A percentile compares a stretch with the other conserved stretches of the same genome.
Conservation (phyloP, 2,113 vertebrate species). For the Upupa epops region DNA sequence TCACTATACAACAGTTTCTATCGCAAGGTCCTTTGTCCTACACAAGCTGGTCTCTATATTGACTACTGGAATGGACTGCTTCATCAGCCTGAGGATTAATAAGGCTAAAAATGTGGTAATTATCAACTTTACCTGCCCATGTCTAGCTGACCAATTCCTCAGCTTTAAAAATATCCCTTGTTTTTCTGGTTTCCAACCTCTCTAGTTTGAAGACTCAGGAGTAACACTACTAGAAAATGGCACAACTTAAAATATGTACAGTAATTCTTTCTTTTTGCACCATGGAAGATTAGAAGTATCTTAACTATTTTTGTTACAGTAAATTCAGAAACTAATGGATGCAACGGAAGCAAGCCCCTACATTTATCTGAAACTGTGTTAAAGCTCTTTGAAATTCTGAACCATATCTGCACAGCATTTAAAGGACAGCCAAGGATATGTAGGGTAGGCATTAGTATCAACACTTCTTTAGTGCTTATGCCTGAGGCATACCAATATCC, state of each 20-base stretch:
- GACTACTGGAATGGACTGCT: background rate
- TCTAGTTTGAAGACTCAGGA: background rate
- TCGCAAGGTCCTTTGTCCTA: background rate
- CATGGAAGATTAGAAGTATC: background rate
- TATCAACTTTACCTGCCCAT: background rate
- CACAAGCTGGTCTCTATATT: background rate
- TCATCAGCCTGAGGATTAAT: background rate
- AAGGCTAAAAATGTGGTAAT: background rate
- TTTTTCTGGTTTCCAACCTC: background rate
- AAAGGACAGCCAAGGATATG: slow-evolving; percentile 32
- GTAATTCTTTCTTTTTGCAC: background rate
- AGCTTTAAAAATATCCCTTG: background rate
- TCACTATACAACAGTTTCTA: background rate
- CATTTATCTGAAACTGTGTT: background rate
- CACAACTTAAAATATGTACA: background rate
- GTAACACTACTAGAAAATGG: background rate
- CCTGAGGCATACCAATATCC: slow-evolving; percentile 23
- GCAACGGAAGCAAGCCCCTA: background rate
- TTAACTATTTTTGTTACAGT: background rate
- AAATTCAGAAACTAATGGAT: background rate
- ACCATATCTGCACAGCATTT: background rate
- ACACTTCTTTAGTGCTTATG: slow-evolving; percentile 10
- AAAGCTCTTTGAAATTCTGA: slow-evolving; percentile 13
- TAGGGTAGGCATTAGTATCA: slow-evolving; percentile 14
- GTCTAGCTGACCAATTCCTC: background rate